These are phyloP conservation scores for Conus ventricosus DNA, from an alignment of 1,140 invertebrate genomes.

Conservation along the genomic window DNA sequence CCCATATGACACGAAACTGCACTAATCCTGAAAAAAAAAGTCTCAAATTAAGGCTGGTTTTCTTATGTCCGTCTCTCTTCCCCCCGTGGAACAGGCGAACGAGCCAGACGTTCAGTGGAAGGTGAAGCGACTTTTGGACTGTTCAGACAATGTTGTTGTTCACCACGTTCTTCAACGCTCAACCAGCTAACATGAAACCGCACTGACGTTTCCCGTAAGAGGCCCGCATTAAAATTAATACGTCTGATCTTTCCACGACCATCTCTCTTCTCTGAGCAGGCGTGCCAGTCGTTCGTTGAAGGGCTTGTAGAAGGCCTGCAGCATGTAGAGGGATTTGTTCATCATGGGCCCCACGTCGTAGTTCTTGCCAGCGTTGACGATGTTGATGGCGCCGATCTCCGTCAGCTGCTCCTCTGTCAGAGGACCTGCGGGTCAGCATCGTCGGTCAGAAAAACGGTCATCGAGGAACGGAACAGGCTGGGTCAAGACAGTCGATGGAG, in stretches of 20 bases:
- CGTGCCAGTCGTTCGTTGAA: conserved; percentile 31
- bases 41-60: too few species aligned
- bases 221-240: background rate
- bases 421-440: background rate
- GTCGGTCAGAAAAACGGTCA: background rate
- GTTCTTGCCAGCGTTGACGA: conserved; percentile 32
- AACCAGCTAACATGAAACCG: too few species aligned
- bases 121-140: too few species aligned
- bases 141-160: too few species aligned
- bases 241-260: conserved; percentile 18
- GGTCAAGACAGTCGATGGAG: too few species aligned
- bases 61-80: too few species aligned
- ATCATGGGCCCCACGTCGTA: conserved; percentile 34
- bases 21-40: too few species aligned
- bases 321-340: conserved; percentile 22
- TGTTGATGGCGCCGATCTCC: conserved; percentile 24
- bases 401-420: background rate
- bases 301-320: conserved; percentile 28
- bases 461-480: background rate
- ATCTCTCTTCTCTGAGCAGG: conserved; percentile 28
- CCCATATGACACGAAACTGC: too few species aligned
- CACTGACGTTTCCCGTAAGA: too few species aligned
- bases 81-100: too few species aligned
- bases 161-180: too few species aligned
- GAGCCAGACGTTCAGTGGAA: too few species aligned